These are phyloP conservation scores for Eospalax fontanierii DNA, from an alignment of 2,797 vertebrate species.

Conservation along the genomic window DNA sequence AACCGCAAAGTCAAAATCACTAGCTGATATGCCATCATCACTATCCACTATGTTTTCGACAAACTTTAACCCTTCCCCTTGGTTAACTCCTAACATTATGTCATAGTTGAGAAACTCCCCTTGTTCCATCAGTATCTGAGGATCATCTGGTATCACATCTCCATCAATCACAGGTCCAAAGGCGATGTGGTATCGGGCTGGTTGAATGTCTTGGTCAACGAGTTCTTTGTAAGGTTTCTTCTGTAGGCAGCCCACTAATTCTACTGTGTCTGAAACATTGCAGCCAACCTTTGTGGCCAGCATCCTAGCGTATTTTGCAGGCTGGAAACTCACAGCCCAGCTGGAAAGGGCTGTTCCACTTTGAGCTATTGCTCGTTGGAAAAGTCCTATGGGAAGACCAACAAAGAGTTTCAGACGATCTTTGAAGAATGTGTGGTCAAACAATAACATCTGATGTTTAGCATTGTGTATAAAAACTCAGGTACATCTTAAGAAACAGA, in stretches of 20 bases:
- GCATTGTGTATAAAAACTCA: conserved; percentile 64
- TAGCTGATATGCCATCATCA: conserved; percentile 98
- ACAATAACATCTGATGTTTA: conserved; percentile 67
- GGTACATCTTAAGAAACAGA: conserved; percentile 70
- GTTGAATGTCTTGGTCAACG: conserved; percentile 99
- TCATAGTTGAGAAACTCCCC: conserved; percentile 99
- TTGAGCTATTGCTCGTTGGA: conserved; percentile 99
- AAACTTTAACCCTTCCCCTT: conserved; percentile 98
- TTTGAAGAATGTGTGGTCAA: conserved; percentile 77
- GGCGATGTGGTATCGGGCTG: conserved; percentile 98
- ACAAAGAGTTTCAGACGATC: conserved; percentile 84
- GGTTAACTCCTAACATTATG: conserved; percentile 99
- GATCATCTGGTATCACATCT: conserved; percentile 98
- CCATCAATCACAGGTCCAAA: conserved; percentile 99
- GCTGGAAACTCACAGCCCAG: conserved; percentile 99
- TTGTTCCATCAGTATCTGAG: conserved; percentile 99
- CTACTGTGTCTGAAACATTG: conserved; percentile 97
- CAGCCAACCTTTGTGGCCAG: conserved; percentile 99
- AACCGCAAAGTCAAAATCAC: conserved; percentile 99
- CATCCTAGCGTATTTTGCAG: conserved; percentile 98
- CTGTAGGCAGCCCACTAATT: conserved; percentile 97
- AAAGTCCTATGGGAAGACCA: conserved; percentile 94
- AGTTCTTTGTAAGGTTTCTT: conserved; percentile 99
- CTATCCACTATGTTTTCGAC: conserved; percentile 99
- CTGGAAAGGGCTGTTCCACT: conserved; percentile 99